Conservation (phyloP, 2,888 invertebrate genomes). For the Callimorpha dominula region DNA sequence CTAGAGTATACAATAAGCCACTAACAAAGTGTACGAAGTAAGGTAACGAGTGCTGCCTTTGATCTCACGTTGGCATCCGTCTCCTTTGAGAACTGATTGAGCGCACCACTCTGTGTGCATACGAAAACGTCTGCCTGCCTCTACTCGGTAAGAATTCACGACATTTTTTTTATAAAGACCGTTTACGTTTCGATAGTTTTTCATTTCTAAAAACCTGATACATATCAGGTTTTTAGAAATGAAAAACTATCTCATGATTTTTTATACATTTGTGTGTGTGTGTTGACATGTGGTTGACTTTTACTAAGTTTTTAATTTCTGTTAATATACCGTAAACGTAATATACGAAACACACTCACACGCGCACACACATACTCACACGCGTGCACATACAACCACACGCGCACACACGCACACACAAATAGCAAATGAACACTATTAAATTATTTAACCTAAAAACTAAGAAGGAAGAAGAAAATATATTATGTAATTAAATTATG, state of each 20-base stretch:
- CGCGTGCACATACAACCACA: too few relatives aligned
- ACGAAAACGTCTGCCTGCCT: conserved; percentile 72
- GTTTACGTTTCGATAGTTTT: conserved; percentile 58
- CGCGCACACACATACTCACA: too few relatives aligned
- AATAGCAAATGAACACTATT: too few relatives aligned
- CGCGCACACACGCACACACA: too few relatives aligned
- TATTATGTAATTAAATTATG: too few relatives aligned
- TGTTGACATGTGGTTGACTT: background rate
- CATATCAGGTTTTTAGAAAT: too few relatives aligned
- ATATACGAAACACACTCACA: too few relatives aligned
- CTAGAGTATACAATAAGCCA: conserved; percentile 40
- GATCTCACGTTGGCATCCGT: conserved; percentile 70
- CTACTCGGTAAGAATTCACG: conserved; percentile 66
- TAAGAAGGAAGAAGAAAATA: too few relatives aligned
- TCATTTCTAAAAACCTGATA: conserved; percentile 51
- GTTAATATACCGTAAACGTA: too few relatives aligned
- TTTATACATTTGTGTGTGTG: conserved; percentile 24
- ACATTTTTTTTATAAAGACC: conserved; percentile 69
- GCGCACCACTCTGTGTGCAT: conserved; percentile 81
- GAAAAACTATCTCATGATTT: too few relatives aligned
- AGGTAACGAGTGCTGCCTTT: conserved; percentile 74
- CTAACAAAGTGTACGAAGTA: conserved; percentile 51
- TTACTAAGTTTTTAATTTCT: too few relatives aligned
- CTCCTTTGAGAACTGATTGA: conserved; percentile 84
- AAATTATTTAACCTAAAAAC: too few relatives aligned